A percentile compares a stretch with the other conserved stretches of the same genome.
Conservation (phyloP, 1,140 invertebrate species). For the Apocrypta bakeri region DNA sequence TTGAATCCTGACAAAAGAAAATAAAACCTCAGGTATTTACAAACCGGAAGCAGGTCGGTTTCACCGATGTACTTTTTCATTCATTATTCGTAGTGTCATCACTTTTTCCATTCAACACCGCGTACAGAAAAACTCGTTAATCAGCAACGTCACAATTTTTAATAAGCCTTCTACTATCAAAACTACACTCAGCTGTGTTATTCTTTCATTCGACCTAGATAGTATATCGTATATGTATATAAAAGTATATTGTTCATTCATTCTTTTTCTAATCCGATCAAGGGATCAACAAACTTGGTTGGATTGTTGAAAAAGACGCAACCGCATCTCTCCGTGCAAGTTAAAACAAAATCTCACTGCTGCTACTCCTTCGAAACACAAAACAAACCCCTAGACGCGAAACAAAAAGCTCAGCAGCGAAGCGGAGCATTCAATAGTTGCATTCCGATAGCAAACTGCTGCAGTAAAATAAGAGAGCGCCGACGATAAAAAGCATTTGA, state of each 20-base stretch:
- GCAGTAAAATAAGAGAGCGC: not conserved
- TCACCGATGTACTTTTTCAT: not conserved
- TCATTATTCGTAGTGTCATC: not conserved
- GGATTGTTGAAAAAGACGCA: not conserved
- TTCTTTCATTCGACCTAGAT: too few species aligned
- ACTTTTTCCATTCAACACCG: not conserved
- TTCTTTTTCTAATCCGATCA: not conserved
- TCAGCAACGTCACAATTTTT: constrained; percentile 14
- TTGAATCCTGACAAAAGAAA: not conserved
- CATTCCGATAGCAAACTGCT: constrained; percentile 7
- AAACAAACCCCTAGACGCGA: not conserved
- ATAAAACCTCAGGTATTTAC: not conserved
- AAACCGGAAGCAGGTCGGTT: constrained; percentile 18
- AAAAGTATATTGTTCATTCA: too few species aligned
- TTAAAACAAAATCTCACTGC: not conserved
- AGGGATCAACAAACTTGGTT: not conserved
- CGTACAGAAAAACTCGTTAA: not conserved
- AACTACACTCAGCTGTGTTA: not conserved
- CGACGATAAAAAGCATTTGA: constrained; percentile 7
- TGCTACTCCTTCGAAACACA: not conserved
- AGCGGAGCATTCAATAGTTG: constrained; percentile 17
- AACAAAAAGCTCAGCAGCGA: not conserved
- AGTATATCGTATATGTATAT: too few species aligned
- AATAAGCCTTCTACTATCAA: not conserved
- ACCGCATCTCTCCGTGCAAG: not conserved